Base-by-base conservation (phyloP, 2,113 vertebrate species). In the Sialia sialis region DNA sequence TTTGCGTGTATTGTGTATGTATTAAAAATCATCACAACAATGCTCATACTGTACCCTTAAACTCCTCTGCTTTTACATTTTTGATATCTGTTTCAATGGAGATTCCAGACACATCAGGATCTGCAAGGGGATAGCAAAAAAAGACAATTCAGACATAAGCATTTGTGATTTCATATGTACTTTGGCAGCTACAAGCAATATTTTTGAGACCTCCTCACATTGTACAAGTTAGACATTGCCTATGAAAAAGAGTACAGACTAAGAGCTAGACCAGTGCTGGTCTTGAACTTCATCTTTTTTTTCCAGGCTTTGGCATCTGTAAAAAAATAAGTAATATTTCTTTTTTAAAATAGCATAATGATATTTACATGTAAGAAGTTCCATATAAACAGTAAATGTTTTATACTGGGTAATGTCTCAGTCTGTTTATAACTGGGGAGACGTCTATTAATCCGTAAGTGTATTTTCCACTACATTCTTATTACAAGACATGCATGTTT, bases 61-160 rank as follows among this genome's bases (percentile, higher is more conserved):
- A 98, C 44, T 98, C 98, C 58, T 97, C 94, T 89, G 97, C 97
- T 95, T 97, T 97, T 51, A 98, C 97, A 1, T 96, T 84, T 66
- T 95, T 87, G 66, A 96, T 97, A 56, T 97, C 96, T 16, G 97
- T 97, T 48, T 96, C 90, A 88, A 97, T 95, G 63, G 93, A 84
- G 67, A 97, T 94, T 90, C 98, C 98, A 95, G 92, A 96, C 10
- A 73, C 94, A 55, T 96, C 95, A 73, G 55, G 92, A 97, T 92
- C 98, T 98, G 96, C 84, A 97, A 96, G 52, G 29, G 84, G 34
- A 96, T 70, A 90, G 48, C 87, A 95, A 94, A 96, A 60, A 94
- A 66, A 78, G 16, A 59, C 11, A 85, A 89, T 87, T 95, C 80
- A 96, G 81, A 21, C 66, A 38, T 14, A 85, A 43, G 62, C 26